Evolutionary conservation across 1,140 invertebrate species (phyloP).

Genomic region (Lucilia cuprina): DNA sequence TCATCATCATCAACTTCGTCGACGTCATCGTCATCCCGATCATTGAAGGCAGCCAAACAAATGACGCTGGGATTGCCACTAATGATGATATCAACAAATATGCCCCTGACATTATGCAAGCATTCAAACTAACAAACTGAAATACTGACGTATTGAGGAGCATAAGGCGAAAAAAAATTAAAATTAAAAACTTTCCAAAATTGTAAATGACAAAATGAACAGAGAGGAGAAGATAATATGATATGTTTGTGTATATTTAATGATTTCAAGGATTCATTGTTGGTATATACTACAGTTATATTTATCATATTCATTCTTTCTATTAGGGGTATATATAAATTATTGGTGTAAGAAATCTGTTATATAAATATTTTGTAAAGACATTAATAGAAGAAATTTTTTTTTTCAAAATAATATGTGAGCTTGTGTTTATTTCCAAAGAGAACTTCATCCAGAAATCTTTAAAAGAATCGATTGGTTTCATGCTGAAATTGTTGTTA

Average conservation of each 20-base stretch:
- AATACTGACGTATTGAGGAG: not conserved
- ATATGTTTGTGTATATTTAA: not conserved
- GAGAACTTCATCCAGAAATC: too few relatives aligned
- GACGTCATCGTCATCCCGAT: not conserved
- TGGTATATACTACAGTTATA: not conserved
- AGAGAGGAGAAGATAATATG: not conserved
- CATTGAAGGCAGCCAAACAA: conserved; percentile 1
- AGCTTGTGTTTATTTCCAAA: too few relatives aligned
- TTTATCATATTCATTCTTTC: not conserved
- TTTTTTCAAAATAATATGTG: too few relatives aligned
- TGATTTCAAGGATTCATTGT: conserved; percentile 10
- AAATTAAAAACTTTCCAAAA: not conserved
- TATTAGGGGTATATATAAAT: not conserved
- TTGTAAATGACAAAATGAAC: not conserved
- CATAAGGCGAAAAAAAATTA: not conserved
- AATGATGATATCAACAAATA: conserved; percentile 38
- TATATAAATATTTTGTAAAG: too few relatives aligned
- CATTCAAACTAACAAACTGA: not conserved
- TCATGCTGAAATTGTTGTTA: too few relatives aligned
- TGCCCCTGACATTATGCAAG: conserved; percentile 38
- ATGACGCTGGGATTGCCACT: not conserved
- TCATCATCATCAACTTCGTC: not conserved
- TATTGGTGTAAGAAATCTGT: not conserved
- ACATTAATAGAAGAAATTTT: too few relatives aligned
- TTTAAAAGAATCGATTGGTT: too few relatives aligned